These are phyloP conservation scores for Desmophyllum pertusum DNA, from an alignment of 92 coral and sea anemone genomes.

Conservation along the genomic window DNA sequence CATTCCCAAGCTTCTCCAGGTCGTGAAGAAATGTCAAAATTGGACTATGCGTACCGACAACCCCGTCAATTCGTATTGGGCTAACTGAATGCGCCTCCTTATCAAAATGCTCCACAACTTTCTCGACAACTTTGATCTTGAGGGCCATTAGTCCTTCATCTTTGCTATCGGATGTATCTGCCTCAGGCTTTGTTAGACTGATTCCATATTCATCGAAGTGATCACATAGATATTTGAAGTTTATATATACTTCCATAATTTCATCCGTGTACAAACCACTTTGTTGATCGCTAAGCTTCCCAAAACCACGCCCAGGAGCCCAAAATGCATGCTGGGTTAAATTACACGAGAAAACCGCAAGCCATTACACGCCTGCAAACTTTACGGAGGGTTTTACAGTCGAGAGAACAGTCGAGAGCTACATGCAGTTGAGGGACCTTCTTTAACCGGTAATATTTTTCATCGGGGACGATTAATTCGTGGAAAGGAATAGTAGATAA, in stretches of 20 bases:
- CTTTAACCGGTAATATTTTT: neutral
- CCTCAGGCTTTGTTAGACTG: no score
- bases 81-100: neutral
- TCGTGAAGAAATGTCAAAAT: neutral
- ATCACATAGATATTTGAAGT: no score
- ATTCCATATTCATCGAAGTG: no score
- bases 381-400: no score
- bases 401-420: no score
- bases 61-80: neutral
- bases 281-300: no score
- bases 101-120: slow-evolving; percentile 16
- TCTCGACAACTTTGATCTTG: slow-evolving; percentile 22
- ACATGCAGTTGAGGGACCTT: no score
- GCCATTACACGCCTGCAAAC: slow-evolving; percentile 1
- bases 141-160: slow-evolving; percentile 4
- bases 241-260: no score
- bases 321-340: neutral
- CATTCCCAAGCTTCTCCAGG: neutral
- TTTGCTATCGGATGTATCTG: slow-evolving; percentile 13
- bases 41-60: neutral
- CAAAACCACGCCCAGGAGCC: neutral
- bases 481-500: neutral
- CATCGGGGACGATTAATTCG: neutral
- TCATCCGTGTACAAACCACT: no score
- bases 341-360: neutral